phyloP scores from a whole-genome alignment of 1,140 invertebrate species.

The Meloidogyne chitwoodi region DNA sequence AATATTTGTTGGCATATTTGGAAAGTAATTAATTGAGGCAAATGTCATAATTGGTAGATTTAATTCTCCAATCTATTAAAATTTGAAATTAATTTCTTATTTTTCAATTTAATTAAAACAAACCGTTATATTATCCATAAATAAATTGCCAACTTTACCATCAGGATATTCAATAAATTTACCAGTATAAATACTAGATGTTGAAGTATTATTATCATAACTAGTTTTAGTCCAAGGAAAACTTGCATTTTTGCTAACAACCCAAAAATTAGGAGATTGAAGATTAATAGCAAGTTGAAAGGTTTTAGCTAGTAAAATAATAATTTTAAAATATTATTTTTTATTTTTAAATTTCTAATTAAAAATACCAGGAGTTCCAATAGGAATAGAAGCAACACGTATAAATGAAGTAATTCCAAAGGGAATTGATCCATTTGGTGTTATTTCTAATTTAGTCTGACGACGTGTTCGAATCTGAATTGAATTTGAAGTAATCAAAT shows the following conservation, averaged over 20 bases:
- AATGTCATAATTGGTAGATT: not conserved
- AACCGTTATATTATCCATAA: not conserved
- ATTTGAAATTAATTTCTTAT: not conserved
- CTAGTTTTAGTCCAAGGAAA: not conserved
- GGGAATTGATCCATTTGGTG: not conserved
- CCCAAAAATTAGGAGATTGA: not conserved
- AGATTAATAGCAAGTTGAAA: not conserved
- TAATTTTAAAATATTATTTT: not conserved
- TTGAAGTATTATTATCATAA: not conserved
- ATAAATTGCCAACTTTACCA: not conserved
- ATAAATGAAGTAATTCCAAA: not conserved
- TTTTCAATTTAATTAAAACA: not conserved
- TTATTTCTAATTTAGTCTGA: not conserved
- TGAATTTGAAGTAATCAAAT: not conserved
- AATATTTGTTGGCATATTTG: not conserved
- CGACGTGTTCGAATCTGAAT: not conserved
- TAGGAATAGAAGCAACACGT: not conserved
- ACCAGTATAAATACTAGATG: not conserved
- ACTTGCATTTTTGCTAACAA: not conserved
- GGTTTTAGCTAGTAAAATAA: not conserved
- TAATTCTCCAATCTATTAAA: not conserved
- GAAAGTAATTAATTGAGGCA: not conserved
- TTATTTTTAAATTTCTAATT: not conserved
- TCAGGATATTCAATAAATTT: not conserved
- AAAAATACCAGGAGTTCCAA: not conserved